A percentile compares a stretch with the other conserved stretches of the same genome.
Evolutionary conservation across 2,113 vertebrate genomes (phyloP).

Genomic region (Nettapus auritus): DNA sequence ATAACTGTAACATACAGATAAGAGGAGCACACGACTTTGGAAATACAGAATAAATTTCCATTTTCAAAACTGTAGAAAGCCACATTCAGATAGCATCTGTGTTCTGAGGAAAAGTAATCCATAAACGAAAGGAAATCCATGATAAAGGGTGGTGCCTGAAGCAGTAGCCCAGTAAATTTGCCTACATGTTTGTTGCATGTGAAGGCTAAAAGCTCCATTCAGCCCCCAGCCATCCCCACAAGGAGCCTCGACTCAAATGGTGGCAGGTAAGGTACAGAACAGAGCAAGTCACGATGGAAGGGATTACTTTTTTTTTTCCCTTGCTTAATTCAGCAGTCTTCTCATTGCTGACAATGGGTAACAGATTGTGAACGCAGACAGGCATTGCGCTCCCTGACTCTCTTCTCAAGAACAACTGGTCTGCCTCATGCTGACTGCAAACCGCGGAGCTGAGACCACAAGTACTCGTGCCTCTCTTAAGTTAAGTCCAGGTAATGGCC

Average conservation of each 20-base stretch:
- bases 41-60: conserved; percentile 64
- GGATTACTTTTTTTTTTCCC: neutral
- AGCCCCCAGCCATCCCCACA: neutral
- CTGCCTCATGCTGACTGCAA: neutral
- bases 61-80: conserved; percentile 47
- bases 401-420: neutral
- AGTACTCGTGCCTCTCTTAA: neutral
- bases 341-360: neutral
- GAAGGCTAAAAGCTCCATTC: neutral
- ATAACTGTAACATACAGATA: conserved; percentile 69
- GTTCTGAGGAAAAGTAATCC: neutral
- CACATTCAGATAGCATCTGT: neutral
- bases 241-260: neutral
- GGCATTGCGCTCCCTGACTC: neutral
- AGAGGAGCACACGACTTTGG: conserved; percentile 18
- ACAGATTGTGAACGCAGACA: neutral
- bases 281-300: neutral
- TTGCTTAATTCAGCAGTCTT: neutral
- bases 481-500: neutral
- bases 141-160: neutral
- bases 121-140: neutral
- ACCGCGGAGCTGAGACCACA: neutral
- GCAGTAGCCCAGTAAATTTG: neutral
- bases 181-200: neutral
- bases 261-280: neutral